Evolutionary conservation across 2,113 vertebrate genomes (phyloP).

Genomic region (Machaerirhynchus nigripectus): DNA sequence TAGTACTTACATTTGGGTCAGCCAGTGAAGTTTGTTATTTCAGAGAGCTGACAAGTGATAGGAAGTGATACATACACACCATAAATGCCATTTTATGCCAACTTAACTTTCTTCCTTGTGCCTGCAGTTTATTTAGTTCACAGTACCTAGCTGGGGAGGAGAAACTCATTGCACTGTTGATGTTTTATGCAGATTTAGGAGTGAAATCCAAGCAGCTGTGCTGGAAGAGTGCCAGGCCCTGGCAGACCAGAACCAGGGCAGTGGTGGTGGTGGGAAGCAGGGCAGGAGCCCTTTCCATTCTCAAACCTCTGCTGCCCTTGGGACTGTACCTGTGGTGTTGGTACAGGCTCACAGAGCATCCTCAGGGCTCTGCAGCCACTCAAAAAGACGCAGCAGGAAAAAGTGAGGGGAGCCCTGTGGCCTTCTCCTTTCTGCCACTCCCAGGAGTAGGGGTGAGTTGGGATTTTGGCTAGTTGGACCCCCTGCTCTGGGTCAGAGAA

Average conservation of each 20-base stretch:
- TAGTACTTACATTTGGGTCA: neutral
- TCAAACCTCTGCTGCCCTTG: neutral
- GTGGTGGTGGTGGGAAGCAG: neutral
- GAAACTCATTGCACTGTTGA: neutral
- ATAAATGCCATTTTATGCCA: neutral
- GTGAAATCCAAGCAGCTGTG: neutral
- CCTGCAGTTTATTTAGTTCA: neutral
- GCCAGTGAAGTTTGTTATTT: neutral
- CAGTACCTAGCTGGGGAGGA: neutral
- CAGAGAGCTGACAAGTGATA: neutral
- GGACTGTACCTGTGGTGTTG: fast-evolving
- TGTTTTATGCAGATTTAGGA: fast-evolving
- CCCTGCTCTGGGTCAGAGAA: neutral
- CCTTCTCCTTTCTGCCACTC: neutral
- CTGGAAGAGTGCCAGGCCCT: neutral
- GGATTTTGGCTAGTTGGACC: neutral
- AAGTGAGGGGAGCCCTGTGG: neutral
- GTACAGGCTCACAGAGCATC: neutral
- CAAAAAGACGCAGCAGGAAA: neutral
- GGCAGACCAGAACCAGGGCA: neutral
- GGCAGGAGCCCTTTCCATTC: neutral
- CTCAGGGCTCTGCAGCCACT: neutral
- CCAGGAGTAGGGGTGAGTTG: neutral
- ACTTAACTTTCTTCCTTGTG: neutral
- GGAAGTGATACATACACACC: neutral